Base-by-base conservation (phyloP, 2,113 vertebrate species). In the Turdus rufiventris region DNA sequence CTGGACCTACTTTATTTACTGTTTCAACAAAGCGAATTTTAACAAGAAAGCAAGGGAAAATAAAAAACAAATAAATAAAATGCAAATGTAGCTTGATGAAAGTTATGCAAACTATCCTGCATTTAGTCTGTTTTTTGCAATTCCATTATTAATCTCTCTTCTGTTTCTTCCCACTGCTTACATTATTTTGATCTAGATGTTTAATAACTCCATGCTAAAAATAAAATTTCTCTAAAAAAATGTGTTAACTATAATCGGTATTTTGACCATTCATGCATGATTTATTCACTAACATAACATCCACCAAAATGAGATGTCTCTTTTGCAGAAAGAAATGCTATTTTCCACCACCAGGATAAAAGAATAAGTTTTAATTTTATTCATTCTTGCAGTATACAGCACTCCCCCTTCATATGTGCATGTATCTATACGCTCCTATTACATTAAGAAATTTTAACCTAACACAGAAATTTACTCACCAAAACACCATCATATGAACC, bases 401-500 rank as follows among this genome's bases (percentile, higher is more conserved):
- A 50, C 13, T 74, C 56, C 5, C 18, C 18, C 34, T n/a, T 45
- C 28, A 2, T 9, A 29, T 14, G 2, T n/a, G 10, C 6, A 5
- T 5, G 3, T 43, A 20, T 31, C 23, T 24, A 34, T 20, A 76
- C 0, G 5, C 4, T 68, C 19, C 33, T 73, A 24, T 33, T 45
- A 34, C n/a, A 85, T 36, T 56, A 75, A 93, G 10, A 36, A 73
- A 70, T 57, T 75, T 83, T 65, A 38, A 43, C 2, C 2, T 63
- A 90, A 78, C 33, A 72, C 18, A 72, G 48, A 80, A 89, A 51
- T 58, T 20, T 80, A 97, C 98, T 96, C 94, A 99, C 99, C 99
- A 99, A 97, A 94, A 99, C 99, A 45, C 98, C 98, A 33, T 99
- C 99, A 19, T 99, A 99, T 42, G 98, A 98, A 62, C 99, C 99